Evolutionary conservation across 1,140 invertebrate genomes (phyloP), one percentile per base, ranked within the genome.

Genomic region (Parasteatoda tepidariorum): DNA sequence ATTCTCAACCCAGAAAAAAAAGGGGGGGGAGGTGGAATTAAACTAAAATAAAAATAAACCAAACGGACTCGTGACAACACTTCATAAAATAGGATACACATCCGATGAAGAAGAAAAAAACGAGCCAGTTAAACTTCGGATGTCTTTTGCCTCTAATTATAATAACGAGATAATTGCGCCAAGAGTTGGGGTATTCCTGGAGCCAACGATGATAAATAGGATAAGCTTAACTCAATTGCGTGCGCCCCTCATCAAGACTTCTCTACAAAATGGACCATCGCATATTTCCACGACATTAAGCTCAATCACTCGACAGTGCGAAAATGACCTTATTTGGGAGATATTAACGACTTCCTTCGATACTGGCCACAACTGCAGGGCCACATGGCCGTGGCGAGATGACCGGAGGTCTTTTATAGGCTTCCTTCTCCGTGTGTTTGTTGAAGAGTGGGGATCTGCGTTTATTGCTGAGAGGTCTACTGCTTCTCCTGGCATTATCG

Each of bases 231-330:
- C 67, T 82, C 78, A 82, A 82, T 82, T 82, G 78, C 78, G 78
- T 31, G 66, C 57, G 31, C 55, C 67, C 57, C 78, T 82, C 67
- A 71, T 70, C 75, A 67, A 64, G 57, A 78, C 30, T 34, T 33
- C 38, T 28, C 75, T 48, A 26, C 7, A 34, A 78, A 70, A 71
- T 70, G 78, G 78, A 38, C 66, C 66, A 82, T 61, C 78, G 78
- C 78, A 82, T 82, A 82, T 82, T 82, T 82, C 78, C 78, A 62
- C 78, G 31, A 82, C 78, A 82, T 82, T 82, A 71, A 82, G 78
- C 78, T 82, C 78, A 82, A 82, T 82, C 78, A 62, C 78, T 59
- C 54, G 78, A 70, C 66, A 70, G 64, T 28, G 78, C 62, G 26
- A 30, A 61, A 82, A 71, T 26, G 64, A 48, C 78, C 78, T 71